Evolutionary conservation across 2,113 vertebrate species (phyloP), one percentile per base, ranked within the genome.

Genomic region (Archilochus colubris): DNA sequence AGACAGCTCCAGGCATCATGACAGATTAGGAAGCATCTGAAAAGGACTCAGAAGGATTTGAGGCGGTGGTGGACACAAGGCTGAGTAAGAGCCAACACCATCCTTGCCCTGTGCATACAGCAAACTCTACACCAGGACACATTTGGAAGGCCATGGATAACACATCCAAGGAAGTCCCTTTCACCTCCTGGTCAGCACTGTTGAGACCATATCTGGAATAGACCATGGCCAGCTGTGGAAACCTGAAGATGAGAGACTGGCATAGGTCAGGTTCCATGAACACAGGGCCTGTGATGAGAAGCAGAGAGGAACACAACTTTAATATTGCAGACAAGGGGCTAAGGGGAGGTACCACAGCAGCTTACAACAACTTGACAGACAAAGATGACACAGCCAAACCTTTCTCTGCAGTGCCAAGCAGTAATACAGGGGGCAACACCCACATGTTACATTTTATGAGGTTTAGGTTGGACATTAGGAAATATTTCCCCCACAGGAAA

Each of bases 31-130:
- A 78, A 94, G 53, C 12, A 57, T 28, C 7, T 13, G 27, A 51
- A 64, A 77, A 68, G 40, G 40, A 40, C 11, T 40, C 40, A 40
- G 12, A 40, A 40, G 11, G 31, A 19, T 14, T 36, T 82, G 22
- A 19, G 36, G 20, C 33, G 6, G 63, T 40, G 33, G 10, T 28
- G 44, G 38, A 23, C 38, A 33, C 18, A 5, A 43, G 19, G 25
- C 12, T 79, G 25, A 57, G 1, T 22, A 61, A 70, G 2, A 66
- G 9, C 12, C 74, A 90, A 8, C 7, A 2, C 8, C 1, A 0
- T 9, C 59, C 10, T n/a, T 2, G 2, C 11, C 21, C 55, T 40
- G 36, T 66, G 50, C 33, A 12, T 46, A 23, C n/a, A 77, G 40
- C 24, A 33, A 78, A n/a, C 46, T 48, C n/a, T 19, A 70, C 59